phyloP scores from a whole-genome alignment of 2,797 vertebrate species.

The Argya squamiceps region DNA sequence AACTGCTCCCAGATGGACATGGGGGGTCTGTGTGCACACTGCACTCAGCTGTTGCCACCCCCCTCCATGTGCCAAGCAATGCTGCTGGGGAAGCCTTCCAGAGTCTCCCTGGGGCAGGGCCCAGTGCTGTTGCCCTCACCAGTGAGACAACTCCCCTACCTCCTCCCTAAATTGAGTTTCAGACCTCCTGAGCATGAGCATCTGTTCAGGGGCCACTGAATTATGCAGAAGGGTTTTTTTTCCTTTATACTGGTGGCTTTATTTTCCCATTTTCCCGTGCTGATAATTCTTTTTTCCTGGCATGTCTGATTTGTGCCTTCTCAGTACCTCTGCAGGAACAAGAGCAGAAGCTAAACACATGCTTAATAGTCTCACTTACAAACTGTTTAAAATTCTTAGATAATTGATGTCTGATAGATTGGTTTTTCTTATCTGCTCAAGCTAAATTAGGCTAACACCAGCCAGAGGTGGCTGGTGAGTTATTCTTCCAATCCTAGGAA shows the following conservation, averaged over 20 bases:
- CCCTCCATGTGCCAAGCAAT: rapidly evolving
- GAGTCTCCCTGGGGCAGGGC: not conserved
- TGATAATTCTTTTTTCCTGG: not conserved
- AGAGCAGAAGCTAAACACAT: not conserved
- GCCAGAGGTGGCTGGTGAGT: not conserved
- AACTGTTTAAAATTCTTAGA: not conserved
- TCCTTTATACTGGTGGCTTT: not conserved
- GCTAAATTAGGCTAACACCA: not conserved
- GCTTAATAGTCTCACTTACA: not conserved
- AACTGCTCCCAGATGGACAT: not conserved
- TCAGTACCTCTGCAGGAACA: not conserved
- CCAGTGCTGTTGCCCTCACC: not conserved
- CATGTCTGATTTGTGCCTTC: not conserved
- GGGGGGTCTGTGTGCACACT: not conserved
- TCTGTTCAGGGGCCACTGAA: not conserved
- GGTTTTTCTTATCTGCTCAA: not conserved
- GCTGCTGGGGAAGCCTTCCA: not conserved
- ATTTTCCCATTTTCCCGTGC: not conserved
- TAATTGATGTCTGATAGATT: not conserved
- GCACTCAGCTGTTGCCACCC: not conserved
- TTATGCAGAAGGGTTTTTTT: not conserved
- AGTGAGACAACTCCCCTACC: too few relatives aligned
- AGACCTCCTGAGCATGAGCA: not conserved
- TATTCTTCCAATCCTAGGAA: not conserved
- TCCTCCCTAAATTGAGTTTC: not conserved